Conservation (phyloP, 2,888 invertebrate genomes). For the Physocephala rufipes region DNA sequence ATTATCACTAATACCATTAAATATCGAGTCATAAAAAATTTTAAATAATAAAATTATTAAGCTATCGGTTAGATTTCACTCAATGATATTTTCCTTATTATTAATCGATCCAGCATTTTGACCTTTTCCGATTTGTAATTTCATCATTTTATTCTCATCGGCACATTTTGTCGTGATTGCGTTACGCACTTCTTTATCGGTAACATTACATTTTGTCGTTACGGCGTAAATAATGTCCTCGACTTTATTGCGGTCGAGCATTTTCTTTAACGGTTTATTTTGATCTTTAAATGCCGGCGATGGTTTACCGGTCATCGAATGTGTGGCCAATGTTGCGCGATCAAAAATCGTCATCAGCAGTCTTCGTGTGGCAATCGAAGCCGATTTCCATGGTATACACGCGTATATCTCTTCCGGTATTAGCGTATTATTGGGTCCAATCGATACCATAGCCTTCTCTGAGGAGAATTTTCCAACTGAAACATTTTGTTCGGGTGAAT, state of each 20-base stretch:
- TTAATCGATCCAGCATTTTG: conserved; percentile 31
- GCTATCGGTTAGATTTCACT: no score
- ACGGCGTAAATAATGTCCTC: conserved; percentile 71
- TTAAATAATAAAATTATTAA: neutral
- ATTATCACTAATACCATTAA: no score
- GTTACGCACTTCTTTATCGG: conserved; percentile 70
- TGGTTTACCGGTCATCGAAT: conserved; percentile 71
- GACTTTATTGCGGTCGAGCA: conserved; percentile 68
- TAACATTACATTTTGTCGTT: conserved; percentile 68
- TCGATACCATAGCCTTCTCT: conserved; percentile 54
- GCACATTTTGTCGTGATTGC: conserved; percentile 73
- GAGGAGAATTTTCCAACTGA: conserved; percentile 2
- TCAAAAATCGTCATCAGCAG: conserved; percentile 69
- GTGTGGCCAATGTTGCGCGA: conserved; percentile 70
- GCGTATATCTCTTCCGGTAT: conserved; percentile 65
- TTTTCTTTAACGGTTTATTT: conserved; percentile 59
- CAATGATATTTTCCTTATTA: conserved; percentile 52
- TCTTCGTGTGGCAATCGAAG: conserved; percentile 70
- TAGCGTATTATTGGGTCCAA: conserved; percentile 65
- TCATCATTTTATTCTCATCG: conserved; percentile 72
- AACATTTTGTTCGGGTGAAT: neutral
- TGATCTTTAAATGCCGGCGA: conserved; percentile 68
- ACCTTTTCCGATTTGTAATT: conserved; percentile 60
- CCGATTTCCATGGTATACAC: conserved; percentile 68
- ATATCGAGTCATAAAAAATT: neutral